phyloP scores from a whole-genome alignment of 2,797 vertebrate species.

The Ficedula albicollis region DNA sequence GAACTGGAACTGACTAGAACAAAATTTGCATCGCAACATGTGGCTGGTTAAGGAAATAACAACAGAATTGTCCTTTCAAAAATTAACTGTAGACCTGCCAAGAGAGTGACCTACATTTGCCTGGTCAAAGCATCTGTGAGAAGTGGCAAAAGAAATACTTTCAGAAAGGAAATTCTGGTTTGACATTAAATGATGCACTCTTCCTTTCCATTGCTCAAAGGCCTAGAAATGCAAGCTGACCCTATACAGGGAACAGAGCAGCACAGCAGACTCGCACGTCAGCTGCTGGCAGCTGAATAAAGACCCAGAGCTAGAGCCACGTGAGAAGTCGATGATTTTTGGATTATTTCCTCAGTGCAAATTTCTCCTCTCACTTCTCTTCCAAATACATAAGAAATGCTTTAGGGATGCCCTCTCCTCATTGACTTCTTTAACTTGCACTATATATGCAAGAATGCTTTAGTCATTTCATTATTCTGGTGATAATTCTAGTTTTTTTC shows the following conservation, averaged over 20 bases:
- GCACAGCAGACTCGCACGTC: not conserved
- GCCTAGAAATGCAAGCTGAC: not conserved
- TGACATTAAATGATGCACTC: not conserved
- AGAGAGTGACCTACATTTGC: not conserved
- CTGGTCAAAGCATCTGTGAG: not conserved
- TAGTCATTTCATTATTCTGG: not conserved
- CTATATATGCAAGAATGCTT: not conserved
- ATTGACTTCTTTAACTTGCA: not conserved
- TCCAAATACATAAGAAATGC: not conserved
- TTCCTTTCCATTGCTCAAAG: not conserved
- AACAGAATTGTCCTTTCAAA: not conserved
- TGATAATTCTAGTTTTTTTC: not conserved
- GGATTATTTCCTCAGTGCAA: conserved; percentile 32
- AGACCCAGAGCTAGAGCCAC: not conserved
- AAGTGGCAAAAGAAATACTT: not conserved
- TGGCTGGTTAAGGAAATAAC: not conserved
- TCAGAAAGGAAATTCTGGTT: conserved; percentile 13
- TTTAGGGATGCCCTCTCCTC: conserved; percentile 12
- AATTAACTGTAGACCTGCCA: not conserved
- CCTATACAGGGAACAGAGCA: not conserved
- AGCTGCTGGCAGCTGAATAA: conserved; percentile 20
- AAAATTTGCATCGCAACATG: not conserved
- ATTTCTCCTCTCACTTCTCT: not conserved
- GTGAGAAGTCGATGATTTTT: not conserved
- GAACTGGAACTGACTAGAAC: not conserved